Conservation (phyloP, 2,888 invertebrate species). For the Nesidiocoris tenuis region DNA sequence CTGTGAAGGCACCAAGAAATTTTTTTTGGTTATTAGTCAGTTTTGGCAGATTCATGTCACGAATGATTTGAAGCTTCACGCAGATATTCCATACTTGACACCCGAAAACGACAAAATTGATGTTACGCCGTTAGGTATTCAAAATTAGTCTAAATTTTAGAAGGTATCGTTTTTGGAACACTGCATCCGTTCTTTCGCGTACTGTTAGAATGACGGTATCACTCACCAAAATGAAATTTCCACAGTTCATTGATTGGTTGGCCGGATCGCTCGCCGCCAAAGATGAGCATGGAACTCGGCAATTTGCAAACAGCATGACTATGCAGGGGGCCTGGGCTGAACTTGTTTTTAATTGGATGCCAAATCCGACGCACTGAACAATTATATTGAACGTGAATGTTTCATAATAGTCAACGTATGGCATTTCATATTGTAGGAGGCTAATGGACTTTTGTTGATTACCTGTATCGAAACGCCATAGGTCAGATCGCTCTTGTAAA, state of each 20-base stretch:
- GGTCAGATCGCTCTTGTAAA: conserved; percentile 71
- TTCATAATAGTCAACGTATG: background rate
- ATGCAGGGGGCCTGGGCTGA: conserved; percentile 69
- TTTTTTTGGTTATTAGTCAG: too few relatives aligned
- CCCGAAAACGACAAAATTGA: too few relatives aligned
- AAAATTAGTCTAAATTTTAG: too few relatives aligned
- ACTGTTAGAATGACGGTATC: too few relatives aligned
- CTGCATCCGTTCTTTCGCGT: too few relatives aligned
- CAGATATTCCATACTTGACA: too few relatives aligned
- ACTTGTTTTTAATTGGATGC: conserved; percentile 63
- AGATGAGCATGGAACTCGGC: conserved; percentile 74
- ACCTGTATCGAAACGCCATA: conserved; percentile 79
- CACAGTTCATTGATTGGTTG: conserved; percentile 74
- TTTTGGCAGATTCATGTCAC: too few relatives aligned
- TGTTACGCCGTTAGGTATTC: too few relatives aligned
- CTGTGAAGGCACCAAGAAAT: conserved; percentile 58
- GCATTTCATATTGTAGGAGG: too few relatives aligned
- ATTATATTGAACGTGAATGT: background rate
- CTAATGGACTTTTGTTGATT: too few relatives aligned
- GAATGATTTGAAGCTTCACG: too few relatives aligned
- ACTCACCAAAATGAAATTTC: conserved; percentile 76
- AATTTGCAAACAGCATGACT: conserved; percentile 77
- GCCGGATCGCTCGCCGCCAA: conserved; percentile 75
- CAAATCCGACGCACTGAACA: conserved; percentile 63
- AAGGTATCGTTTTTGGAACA: too few relatives aligned